Evolutionary conservation across 2,113 vertebrate species (phyloP).

Genomic region (Lutjanus erythropterus): DNA sequence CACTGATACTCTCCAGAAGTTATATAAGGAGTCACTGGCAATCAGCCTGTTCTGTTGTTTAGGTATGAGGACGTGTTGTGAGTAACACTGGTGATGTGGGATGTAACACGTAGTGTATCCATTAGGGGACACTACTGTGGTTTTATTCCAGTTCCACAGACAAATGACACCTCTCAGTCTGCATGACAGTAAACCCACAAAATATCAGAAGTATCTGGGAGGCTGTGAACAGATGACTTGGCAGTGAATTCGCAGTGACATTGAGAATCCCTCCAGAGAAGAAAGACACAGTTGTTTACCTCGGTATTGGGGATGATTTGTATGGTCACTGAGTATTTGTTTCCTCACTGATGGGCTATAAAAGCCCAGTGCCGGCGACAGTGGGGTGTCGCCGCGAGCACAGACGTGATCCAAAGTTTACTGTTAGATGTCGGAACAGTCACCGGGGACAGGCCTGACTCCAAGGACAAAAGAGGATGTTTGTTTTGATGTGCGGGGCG

Average conservation of each 20-base stretch:
- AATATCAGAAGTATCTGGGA: slow-evolving; percentile 5
- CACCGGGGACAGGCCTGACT: not conserved
- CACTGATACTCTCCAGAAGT: too few relatives aligned
- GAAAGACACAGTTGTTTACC: slow-evolving; percentile 41
- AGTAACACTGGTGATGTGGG: too few relatives aligned
- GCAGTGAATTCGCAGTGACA: slow-evolving; percentile 35
- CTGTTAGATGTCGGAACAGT: slow-evolving; percentile 31
- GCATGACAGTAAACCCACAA: slow-evolving; percentile 3
- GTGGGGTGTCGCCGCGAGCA: slow-evolving; percentile 1
- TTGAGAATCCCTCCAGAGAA: slow-evolving; percentile 36
- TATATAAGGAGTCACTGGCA: too few relatives aligned
- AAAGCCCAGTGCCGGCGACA: slow-evolving; percentile 39
- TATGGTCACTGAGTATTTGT: slow-evolving; percentile 52
- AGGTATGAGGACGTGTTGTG: too few relatives aligned
- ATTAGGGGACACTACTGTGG: not conserved
- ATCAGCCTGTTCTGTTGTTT: too few relatives aligned
- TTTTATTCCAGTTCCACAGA: not conserved
- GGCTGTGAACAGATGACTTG: slow-evolving; percentile 15
- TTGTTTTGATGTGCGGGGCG: slow-evolving; percentile 15
- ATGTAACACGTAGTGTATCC: not conserved
- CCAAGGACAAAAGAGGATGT: slow-evolving; percentile 18
- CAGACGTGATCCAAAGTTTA: slow-evolving; percentile 45
- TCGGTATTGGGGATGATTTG: slow-evolving; percentile 37
- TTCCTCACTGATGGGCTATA: slow-evolving; percentile 39
- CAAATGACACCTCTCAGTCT: slow-evolving; percentile 3